These are phyloP conservation scores for Ptychobarbus kaznakovi DNA, from an alignment of 2,797 vertebrate species.

Conservation along the genomic window DNA sequence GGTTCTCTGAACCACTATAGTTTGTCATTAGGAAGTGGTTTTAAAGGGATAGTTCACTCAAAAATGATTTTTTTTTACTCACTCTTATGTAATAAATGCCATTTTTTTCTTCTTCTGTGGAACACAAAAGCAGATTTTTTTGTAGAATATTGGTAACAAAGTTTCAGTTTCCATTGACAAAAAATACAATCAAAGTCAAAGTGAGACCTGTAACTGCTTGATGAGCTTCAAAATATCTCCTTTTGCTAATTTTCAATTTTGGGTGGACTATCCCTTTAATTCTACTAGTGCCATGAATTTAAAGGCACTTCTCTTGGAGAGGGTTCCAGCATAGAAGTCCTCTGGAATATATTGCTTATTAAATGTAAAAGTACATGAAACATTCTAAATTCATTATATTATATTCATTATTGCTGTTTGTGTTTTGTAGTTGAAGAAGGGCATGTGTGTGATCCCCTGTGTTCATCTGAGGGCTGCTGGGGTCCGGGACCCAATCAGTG, in stretches of 20 bases:
- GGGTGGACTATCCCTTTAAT: not conserved
- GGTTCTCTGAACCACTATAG: not conserved
- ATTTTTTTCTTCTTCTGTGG: not conserved
- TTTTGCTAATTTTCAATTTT: not conserved
- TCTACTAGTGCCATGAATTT: not conserved
- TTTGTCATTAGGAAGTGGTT: not conserved
- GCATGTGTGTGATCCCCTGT: conserved; percentile 86
- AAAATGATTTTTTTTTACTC: not conserved
- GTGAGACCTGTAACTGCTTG: too few species aligned
- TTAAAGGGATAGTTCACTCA: not conserved
- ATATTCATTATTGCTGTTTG: conserved; percentile 57
- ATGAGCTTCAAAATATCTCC: too few species aligned
- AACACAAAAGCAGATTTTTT: not conserved
- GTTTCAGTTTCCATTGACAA: too few species aligned
- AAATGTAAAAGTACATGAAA: not conserved
- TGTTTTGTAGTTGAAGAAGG: conserved; percentile 67
- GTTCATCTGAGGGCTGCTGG: conserved; percentile 91
- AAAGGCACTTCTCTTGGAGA: not conserved
- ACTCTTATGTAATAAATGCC: not conserved
- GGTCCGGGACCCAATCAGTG: conserved; percentile 89
- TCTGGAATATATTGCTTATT: not conserved
- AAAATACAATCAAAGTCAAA: too few species aligned
- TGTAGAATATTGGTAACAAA: not conserved
- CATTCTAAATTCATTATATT: not conserved
- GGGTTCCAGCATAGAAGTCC: not conserved